These are phyloP conservation scores for Sylvietta virens DNA, from an alignment of 2,113 vertebrate genomes.

Conservation along the genomic window DNA sequence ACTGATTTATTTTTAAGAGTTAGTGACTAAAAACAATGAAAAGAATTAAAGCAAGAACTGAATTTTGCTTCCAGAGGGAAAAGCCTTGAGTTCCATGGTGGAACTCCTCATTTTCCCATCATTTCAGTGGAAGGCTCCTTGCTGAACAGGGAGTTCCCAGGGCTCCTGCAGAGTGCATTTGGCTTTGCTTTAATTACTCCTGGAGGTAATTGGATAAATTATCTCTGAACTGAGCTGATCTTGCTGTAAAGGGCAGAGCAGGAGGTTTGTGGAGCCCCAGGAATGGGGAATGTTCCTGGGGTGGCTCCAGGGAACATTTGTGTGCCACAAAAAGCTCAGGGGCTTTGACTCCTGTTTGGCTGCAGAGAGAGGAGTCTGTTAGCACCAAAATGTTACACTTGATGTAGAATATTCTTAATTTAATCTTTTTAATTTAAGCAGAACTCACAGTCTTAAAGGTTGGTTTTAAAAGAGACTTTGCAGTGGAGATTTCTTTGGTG, in stretches of 20 bases:
- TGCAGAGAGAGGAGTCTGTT: neutral
- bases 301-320: neutral
- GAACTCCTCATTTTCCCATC: accelerated
- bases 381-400: neutral
- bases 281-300: neutral
- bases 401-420: neutral
- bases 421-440: neutral
- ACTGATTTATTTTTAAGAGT: neutral
- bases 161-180: neutral
- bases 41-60: neutral
- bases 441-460: neutral
- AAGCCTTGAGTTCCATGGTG: neutral
- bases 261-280: neutral
- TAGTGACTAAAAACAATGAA: neutral
- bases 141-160: neutral
- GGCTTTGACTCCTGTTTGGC: neutral
- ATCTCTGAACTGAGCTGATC: neutral
- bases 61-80: neutral
- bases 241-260: neutral
- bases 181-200: neutral
- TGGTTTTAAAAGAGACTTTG: neutral
- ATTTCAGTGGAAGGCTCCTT: neutral
- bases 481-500: neutral
- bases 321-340: neutral
- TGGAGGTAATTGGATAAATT: neutral